Evolutionary conservation across 2,113 vertebrate species (phyloP).

Genomic region (Rynchops niger): DNA sequence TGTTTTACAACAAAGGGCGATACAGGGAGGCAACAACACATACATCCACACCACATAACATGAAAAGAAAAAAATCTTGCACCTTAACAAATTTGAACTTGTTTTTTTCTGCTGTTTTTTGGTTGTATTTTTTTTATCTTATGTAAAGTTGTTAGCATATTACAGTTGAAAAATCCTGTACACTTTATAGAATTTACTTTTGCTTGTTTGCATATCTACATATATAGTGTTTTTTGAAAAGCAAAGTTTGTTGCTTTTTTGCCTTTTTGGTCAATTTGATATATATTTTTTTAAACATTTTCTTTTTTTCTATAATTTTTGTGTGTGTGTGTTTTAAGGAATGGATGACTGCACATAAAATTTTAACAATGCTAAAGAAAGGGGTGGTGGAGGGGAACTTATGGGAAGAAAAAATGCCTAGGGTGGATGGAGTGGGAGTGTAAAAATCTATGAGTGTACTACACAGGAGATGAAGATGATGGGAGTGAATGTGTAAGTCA

Average conservation of each 20-base stretch:
- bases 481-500: slow-evolving; percentile 97
- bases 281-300: slow-evolving; percentile 84
- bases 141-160: slow-evolving; percentile 79
- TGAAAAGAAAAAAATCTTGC: slow-evolving; percentile 93
- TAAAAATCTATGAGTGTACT: slow-evolving; percentile 91
- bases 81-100: slow-evolving; percentile 76
- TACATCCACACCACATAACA: slow-evolving; percentile 99
- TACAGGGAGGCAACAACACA: slow-evolving; percentile 97
- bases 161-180: slow-evolving; percentile 78
- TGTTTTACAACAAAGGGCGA: slow-evolving; percentile 89
- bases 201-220: slow-evolving; percentile 65
- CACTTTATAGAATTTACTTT: slow-evolving; percentile 73
- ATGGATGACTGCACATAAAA: slow-evolving; percentile 89
- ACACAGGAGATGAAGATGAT: slow-evolving; percentile 97
- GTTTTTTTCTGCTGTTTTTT: slow-evolving; percentile 72
- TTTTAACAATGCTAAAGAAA: slow-evolving; percentile 87
- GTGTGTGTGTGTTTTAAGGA: slow-evolving; percentile 82
- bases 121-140: slow-evolving; percentile 73
- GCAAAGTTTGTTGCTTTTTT: slow-evolving; percentile 67
- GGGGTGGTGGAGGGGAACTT: slow-evolving; percentile 60
- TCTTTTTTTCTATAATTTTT: slow-evolving; percentile 82
- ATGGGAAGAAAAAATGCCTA: slow-evolving; percentile 75
- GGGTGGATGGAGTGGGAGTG: slow-evolving; percentile 68
- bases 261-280: slow-evolving; percentile 77
- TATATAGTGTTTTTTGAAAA: slow-evolving; percentile 42